A percentile compares a stretch with the other conserved stretches of the same genome.
Evolutionary conservation across 92 coral and sea anemone genomes (phyloP).

Genomic region (Porites rus): DNA sequence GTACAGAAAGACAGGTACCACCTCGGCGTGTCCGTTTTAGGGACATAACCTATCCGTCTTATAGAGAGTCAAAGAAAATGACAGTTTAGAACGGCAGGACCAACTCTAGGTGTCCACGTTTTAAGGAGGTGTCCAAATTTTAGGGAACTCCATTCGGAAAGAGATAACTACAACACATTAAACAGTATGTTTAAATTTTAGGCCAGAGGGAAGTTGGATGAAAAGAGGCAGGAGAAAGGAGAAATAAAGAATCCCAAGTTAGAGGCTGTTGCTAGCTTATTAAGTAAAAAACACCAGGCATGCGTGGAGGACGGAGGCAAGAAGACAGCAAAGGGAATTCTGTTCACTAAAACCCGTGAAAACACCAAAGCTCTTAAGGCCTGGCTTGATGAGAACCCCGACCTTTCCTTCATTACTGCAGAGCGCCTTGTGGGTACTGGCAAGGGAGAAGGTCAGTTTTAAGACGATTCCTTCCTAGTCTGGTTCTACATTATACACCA

Average conservation of each 20-base stretch:
- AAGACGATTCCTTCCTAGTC: neutral
- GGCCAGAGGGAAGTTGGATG: constrained; percentile 26
- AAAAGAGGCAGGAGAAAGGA: constrained; percentile 21
- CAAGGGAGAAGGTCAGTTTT: constrained; percentile 70
- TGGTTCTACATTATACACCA: neutral
- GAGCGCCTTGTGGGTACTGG: constrained; percentile 87
- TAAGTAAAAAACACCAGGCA: constrained; percentile 46
- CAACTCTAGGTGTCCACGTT: too few species aligned
- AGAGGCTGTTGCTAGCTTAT: constrained; percentile 53
- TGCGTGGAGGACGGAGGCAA: constrained; percentile 49
- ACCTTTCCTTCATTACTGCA: constrained; percentile 67
- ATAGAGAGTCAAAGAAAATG: too few species aligned
- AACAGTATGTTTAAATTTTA: neutral
- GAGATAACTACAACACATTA: too few species aligned
- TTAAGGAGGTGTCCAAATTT: too few species aligned
- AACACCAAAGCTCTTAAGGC: constrained; percentile 71
- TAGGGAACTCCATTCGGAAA: too few species aligned
- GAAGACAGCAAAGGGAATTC: constrained; percentile 69
- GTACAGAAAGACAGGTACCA: too few species aligned
- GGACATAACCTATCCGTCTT: too few species aligned
- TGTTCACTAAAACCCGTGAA: constrained; percentile 79
- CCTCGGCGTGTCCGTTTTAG: too few species aligned
- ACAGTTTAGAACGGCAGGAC: too few species aligned
- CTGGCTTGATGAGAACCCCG: constrained; percentile 72
- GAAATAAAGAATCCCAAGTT: constrained; percentile 77